These are phyloP conservation scores for Augochlorella aurata DNA, from an alignment of 2,888 invertebrate genomes.

Conservation along the genomic window DNA sequence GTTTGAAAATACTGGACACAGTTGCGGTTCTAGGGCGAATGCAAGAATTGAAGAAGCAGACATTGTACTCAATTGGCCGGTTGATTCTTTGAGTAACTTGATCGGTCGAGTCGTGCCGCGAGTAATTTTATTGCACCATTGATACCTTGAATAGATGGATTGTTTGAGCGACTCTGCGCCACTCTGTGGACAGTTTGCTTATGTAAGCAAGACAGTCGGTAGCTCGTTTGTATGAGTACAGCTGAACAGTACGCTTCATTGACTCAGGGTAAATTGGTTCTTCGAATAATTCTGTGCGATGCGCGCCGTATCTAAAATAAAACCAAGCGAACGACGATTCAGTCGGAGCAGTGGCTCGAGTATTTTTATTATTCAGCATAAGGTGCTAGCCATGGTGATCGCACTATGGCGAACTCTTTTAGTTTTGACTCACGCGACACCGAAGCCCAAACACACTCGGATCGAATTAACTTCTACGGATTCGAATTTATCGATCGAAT, in stretches of 20 bases:
- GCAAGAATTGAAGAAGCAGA: too few species aligned
- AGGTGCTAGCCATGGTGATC: not conserved
- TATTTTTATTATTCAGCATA: too few species aligned
- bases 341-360: too few species aligned
- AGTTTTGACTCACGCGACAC: constrained; percentile 50
- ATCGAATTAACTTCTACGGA: constrained; percentile 60
- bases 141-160: not conserved
- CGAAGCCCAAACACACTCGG: constrained; percentile 54
- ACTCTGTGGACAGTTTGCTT: not conserved
- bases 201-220: too few species aligned
- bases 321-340: too few species aligned
- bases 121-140: not conserved
- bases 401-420: not conserved
- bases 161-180: not conserved
- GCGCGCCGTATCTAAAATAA: too few species aligned
- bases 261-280: too few species aligned
- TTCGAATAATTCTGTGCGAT: too few species aligned
- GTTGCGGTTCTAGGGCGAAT: too few species aligned
- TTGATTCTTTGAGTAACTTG: not conserved
- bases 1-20: too few species aligned
- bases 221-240: too few species aligned
- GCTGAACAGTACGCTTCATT: too few species aligned
- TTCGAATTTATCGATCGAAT: constrained; percentile 60
- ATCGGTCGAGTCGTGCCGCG: not conserved
- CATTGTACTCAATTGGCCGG: not conserved